These are phyloP conservation scores for Priocnemis perturbator DNA, from an alignment of 2,888 invertebrate species.

Conservation along the genomic window DNA sequence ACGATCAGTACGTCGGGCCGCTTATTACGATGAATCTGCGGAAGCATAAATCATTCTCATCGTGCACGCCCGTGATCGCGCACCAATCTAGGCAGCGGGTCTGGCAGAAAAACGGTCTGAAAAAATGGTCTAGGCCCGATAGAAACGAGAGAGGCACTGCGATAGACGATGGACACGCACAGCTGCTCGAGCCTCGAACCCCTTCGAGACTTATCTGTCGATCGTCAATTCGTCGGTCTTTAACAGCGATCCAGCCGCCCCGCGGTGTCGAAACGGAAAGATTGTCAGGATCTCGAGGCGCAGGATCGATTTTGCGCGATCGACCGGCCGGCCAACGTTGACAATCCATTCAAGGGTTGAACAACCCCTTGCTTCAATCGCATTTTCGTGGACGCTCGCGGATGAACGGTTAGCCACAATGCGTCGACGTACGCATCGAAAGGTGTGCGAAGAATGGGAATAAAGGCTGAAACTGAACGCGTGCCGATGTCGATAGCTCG, in stretches of 20 bases:
- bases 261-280: constrained; percentile 17
- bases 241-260: constrained; percentile 18
- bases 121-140: too few relatives aligned
- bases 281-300: constrained; percentile 22
- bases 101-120: too few relatives aligned
- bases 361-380: constrained; percentile 42
- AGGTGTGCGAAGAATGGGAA: constrained; percentile 40
- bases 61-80: too few relatives aligned
- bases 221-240: constrained; percentile 27
- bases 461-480: constrained; percentile 2
- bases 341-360: constrained; percentile 33
- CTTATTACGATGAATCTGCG: too few relatives aligned
- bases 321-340: constrained; percentile 49
- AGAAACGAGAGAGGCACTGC: too few relatives aligned
- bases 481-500: constrained; percentile 33
- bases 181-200: constrained; percentile 19
- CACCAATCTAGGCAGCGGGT: too few relatives aligned
- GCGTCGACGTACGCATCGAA: constrained; percentile 16
- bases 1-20: too few relatives aligned
- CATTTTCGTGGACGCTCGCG: constrained; percentile 38
- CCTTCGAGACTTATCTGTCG: constrained; percentile 26
- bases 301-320: constrained; percentile 43
- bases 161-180: neutral
- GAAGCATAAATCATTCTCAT: too few relatives aligned
- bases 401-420: constrained; percentile 58